Evolutionary conservation across 2,888 invertebrate species (phyloP), one percentile per base, ranked within the genome.

Genomic region (Troilus luridus): DNA sequence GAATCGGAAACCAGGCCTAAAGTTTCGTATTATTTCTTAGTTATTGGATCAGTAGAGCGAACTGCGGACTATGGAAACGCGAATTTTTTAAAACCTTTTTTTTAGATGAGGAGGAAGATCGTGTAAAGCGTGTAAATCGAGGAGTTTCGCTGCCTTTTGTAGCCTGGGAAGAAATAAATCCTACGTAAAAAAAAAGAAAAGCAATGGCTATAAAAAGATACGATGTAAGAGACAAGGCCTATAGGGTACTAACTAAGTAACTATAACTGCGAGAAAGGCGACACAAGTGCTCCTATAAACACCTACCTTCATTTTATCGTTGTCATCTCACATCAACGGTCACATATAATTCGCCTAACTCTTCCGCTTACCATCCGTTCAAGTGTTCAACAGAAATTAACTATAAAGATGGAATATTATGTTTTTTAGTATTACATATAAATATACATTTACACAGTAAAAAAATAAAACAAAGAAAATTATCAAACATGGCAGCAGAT

Each of bases 291-390:
- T 41, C 41, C 41, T 64, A 77, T 77, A 77, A 77, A 41, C 77
- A 77, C 41, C 41, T 77, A 41, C 77, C 41, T 77, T 77, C 41
- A 77, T 77, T 77, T 77, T 77, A 77, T 77, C 17, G 41, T 19
- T 27, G 17, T 77, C 77, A 41, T 41, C 41, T 14, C 77, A 64
- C n/a, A 3, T 10, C 5, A n/a, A 17, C n/a, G 12, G 59, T 8
- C 59, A 59, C 14, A 12, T 14, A 5, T 0, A 11, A 0, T 11
- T 11, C 1, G 1, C 9, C n/a, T 64, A 11, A 10, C 64, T 64
- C 64, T n/a, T n/a, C n/a, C 64, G 64, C n/a, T 11, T n/a, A 10
- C 11, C n/a, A n/a, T n/a, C 10, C n/a, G 5, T 64, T 7, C 3
- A n/a, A 1, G n/a, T 0, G 9, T n/a, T n/a, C 64, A 64, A 64